Conservation (phyloP, 2,888 invertebrate species). For the Erpobdella octoculata region DNA sequence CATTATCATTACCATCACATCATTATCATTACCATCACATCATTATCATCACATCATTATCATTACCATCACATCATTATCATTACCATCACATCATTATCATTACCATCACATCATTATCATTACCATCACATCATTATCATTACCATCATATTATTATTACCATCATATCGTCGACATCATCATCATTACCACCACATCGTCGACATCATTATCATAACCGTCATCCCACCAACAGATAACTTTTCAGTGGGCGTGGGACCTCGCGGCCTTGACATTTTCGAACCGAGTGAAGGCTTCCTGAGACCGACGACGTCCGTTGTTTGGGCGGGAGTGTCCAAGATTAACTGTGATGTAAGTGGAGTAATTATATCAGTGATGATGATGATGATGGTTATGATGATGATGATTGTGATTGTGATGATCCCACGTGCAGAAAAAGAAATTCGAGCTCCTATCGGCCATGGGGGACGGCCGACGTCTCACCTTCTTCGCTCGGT, state of each 20-base stretch:
- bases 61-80: too few species aligned
- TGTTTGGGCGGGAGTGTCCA: not conserved
- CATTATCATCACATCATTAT: too few species aligned
- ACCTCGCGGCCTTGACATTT: slow-evolving; percentile 80
- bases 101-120: too few species aligned
- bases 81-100: too few species aligned
- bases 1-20: too few species aligned
- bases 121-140: too few species aligned
- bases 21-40: too few species aligned
- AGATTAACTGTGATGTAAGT: slow-evolving; percentile 15
- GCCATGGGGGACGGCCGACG: slow-evolving; percentile 62
- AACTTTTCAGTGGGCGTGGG: slow-evolving; percentile 79
- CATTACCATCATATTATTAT: too few species aligned
- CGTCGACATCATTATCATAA: not conserved
- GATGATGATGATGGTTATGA: too few species aligned
- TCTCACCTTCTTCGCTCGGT: slow-evolving; percentile 78
- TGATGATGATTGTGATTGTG: not conserved
- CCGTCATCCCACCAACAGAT: slow-evolving; percentile 47
- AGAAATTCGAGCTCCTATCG: slow-evolving; percentile 90
- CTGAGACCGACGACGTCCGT: not conserved
- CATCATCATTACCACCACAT: too few species aligned
- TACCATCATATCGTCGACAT: too few species aligned
- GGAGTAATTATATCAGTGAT: not conserved
- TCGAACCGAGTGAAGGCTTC: slow-evolving; percentile 56
- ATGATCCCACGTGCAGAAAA: slow-evolving; percentile 59